Evolutionary conservation across 1,140 invertebrate genomes (phyloP), one percentile per base, ranked within the genome.

Genomic region (Danaus plexippus): DNA sequence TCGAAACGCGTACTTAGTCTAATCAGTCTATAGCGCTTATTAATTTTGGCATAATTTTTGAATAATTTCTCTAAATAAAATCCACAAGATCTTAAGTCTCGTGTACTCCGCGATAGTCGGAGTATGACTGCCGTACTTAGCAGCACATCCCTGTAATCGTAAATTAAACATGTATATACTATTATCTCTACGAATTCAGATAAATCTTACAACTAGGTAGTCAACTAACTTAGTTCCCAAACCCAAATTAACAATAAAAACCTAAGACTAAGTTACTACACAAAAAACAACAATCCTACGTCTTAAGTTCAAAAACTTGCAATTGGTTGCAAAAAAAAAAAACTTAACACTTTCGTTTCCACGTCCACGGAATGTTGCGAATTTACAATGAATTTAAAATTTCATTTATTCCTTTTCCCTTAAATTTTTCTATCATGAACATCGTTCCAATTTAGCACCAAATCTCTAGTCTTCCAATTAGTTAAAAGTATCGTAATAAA

Each of bases 21-120:
- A 87, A 81, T 87, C 84, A 87, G 84, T 87, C 84, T 87, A 87
- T 87, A 87, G 82, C 79, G 82, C 73, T 84, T 84, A 83, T 85
- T 80, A 85, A 78, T 84, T 87, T 87, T 80, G 80, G 75, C 79
- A 80, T 74, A 70, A 68, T 70, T 70, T 75, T 74, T 66, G 67
- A 73, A 56, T 69, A 68, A 49, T 65, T 69, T 73, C 63, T 71
- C 67, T 58, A 67, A 72, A 77, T 75, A 75, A 80, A 78, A 75
- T 75, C 77, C 70, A 64, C 63, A 70, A 75, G 67, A 70, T 73
- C 63, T 61, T 62, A 69, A 63, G 64, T 65, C 59, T 67, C 73
- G 61, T 66, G 63, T 48, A 59, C 57, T 49, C 59, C 60, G 59
- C 71, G 57, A 63, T 69, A 71, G 70, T 71, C 73, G 71, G 73